Conservation (phyloP, 2,113 vertebrate species). For the Peromyscus leucopus region DNA sequence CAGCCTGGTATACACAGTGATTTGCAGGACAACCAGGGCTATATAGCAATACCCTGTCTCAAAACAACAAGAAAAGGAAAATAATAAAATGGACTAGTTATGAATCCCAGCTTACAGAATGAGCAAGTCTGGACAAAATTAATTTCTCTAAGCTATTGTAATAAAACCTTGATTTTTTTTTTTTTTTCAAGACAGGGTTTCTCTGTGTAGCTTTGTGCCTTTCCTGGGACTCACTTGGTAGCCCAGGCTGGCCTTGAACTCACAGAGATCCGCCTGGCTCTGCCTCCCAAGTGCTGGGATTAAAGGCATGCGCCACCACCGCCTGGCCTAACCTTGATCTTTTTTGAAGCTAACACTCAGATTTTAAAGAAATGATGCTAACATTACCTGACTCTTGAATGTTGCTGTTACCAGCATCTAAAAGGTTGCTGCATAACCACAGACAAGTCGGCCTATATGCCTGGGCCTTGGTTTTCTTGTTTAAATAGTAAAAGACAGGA, state of each 20-base stretch:
- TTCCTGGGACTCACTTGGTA: no score
- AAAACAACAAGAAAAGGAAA: background rate
- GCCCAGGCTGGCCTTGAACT: no score
- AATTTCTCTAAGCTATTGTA: slow-evolving; percentile 15
- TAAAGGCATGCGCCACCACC: no score
- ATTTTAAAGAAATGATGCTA: background rate
- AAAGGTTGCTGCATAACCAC: background rate
- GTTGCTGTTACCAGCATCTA: background rate
- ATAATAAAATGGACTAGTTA: background rate
- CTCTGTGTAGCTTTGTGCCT: no score
- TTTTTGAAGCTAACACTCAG: background rate
- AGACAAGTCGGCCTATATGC: background rate
- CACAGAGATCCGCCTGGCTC: no score
- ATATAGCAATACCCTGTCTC: background rate
- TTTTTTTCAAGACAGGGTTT: no score
- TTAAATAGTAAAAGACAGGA: background rate
- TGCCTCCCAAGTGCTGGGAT: no score
- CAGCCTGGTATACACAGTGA: background rate
- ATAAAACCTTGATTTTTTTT: background rate
- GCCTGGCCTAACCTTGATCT: background rate
- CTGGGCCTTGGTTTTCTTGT: background rate
- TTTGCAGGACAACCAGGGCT: background rate
- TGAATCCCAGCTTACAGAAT: slow-evolving; percentile 14
- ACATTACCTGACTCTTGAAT: background rate
- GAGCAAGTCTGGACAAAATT: background rate